Conservation (phyloP, 1,140 invertebrate genomes). For the Drosophila nasuta region DNA sequence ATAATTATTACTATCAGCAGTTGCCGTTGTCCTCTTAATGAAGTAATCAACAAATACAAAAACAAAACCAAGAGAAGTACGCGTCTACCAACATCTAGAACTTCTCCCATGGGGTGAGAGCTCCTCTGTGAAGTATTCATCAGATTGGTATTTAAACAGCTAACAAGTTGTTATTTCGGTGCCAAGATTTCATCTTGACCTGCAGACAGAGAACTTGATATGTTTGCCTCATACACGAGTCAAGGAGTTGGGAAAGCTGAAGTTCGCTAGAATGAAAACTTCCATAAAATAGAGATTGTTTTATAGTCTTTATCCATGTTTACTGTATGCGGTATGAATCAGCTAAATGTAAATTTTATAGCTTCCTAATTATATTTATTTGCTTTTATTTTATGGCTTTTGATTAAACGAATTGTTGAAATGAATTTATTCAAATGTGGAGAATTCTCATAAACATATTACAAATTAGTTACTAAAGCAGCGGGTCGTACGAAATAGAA, state of each 20-base stretch:
- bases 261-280: no score
- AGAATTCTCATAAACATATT: no score
- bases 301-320: constrained; percentile 3
- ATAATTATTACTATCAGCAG: constrained; percentile 73
- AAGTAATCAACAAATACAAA: constrained; percentile 70
- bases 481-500: no score
- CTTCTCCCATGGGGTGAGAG: constrained; percentile 18
- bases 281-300: background rate
- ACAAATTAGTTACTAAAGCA: no score
- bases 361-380: constrained; percentile 2
- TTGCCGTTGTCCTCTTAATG: constrained; percentile 77
- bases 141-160: constrained; percentile 44
- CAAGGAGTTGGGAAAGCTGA: no score
- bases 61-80: constrained; percentile 22
- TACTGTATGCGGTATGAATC: background rate
- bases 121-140: constrained; percentile 28
- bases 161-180: constrained; percentile 44
- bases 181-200: constrained; percentile 39
- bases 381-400: background rate
- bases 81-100: constrained; percentile 5
- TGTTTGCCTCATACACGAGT: background rate
- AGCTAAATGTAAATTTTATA: constrained; percentile 6
- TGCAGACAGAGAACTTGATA: background rate
- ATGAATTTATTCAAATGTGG: no score
- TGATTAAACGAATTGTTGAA: background rate